Evolutionary conservation across 2,113 vertebrate genomes (phyloP), one percentile per base, ranked within the genome.

Genomic region (Forbesichthys papilliferus): DNA sequence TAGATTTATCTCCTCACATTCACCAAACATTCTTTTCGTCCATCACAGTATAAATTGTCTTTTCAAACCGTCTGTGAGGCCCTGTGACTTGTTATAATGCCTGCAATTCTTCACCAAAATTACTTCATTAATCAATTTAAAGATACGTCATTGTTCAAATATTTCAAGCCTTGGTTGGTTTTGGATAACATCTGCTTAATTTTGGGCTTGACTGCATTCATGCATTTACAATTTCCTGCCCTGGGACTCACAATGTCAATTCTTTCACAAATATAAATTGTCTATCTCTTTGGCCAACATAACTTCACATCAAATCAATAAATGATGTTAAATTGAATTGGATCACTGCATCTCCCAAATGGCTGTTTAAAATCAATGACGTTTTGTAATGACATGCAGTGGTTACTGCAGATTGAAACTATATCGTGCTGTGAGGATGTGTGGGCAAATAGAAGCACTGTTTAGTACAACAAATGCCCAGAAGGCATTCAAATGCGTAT

Each of bases 41-140:
- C 60, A 71, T 77, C 69, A 57, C 55, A 36, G 33, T 16, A 54
- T 61, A 73, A 80, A 81, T 67, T 78, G 71, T 69, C 73, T 55
- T 58, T 77, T 81, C 64, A 61, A 51, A 66, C 65, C 51, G 36
- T 59, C 27, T 62, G 66, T 59, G 64, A 74, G 56, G 58, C 47
- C 66, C 34, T 59, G 54, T 46, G 80, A 69, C 16, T 53, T 73
- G 64, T 71, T 75, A 61, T 65, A 70, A 64, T 59, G 59, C 48
- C 69, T 60, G 48, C 33, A 57, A 54, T 59, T 65, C 51, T 57
- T 62, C 49, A 48, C 9, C 52, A 68, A 66, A 70, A 83, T 77
- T 61, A 71, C 67, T 68, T 47, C 73, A 77, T 64, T 66, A 80
- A 75, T 78, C 11, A 68, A 71, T 80, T 71, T 42, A 67, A 74